These are phyloP conservation scores for Malurus melanocephalus DNA, from an alignment of 2,113 vertebrate genomes.

Conservation along the genomic window DNA sequence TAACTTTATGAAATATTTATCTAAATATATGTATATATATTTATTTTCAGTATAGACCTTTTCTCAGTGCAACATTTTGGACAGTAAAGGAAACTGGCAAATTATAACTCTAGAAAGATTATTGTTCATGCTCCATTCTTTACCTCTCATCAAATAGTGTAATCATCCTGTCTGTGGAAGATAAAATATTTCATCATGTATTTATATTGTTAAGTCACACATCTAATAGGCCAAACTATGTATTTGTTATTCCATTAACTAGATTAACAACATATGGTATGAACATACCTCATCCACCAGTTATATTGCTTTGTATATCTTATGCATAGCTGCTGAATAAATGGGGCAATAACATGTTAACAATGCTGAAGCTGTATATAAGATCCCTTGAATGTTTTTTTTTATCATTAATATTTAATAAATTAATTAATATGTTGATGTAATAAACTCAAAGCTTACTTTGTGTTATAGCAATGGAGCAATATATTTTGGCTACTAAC, in stretches of 20 bases:
- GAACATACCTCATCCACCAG: conserved; percentile 32
- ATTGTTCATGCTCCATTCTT: neutral
- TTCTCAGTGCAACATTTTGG: neutral
- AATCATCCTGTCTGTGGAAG: neutral
- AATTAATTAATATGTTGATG: conserved; percentile 64
- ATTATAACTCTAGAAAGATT: neutral
- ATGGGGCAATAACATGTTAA: conserved; percentile 35
- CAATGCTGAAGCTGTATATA: conserved; percentile 16
- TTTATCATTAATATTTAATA: conserved; percentile 73
- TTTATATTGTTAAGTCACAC: neutral
- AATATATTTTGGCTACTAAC: conserved; percentile 35
- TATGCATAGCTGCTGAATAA: conserved; percentile 30
- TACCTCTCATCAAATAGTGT: neutral
- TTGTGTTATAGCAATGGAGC: neutral
- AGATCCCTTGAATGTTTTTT: conserved; percentile 37
- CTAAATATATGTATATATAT: neutral
- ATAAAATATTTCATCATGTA: conserved; percentile 14
- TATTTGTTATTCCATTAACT: conserved; percentile 62
- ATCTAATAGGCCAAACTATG: neutral
- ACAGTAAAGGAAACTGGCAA: neutral
- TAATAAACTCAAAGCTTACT: conserved; percentile 47
- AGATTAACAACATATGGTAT: conserved; percentile 38
- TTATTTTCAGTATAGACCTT: neutral
- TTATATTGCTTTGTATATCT: conserved; percentile 5
- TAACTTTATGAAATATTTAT: neutral